These are phyloP conservation scores for Stichodactyla helianthus DNA, from an alignment of 64 coral and sea anemone genomes.

Conservation along the genomic window DNA sequence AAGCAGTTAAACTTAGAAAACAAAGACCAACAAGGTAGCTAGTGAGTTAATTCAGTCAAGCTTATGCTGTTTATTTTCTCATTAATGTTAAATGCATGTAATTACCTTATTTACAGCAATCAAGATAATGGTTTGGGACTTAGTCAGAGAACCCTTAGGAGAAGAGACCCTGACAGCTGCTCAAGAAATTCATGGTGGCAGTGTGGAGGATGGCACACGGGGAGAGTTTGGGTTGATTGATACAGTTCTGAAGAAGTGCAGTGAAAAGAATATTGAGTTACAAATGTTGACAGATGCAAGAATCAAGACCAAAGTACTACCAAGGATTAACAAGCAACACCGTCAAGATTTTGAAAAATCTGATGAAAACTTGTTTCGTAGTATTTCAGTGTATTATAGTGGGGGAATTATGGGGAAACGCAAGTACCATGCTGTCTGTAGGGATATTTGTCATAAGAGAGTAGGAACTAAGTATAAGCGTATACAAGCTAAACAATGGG, in stretches of 20 bases:
- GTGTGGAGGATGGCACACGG: slow-evolving; percentile 15
- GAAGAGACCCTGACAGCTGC: slow-evolving; percentile 42
- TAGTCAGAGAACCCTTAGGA: no score
- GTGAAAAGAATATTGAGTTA: background rate
- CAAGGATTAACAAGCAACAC: background rate
- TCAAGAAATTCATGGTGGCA: slow-evolving; percentile 57
- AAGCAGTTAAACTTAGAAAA: no score
- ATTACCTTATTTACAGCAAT: no score
- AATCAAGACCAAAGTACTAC: background rate
- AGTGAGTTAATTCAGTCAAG: no score
- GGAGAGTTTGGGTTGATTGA: slow-evolving; percentile 45
- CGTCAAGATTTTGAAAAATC: background rate
- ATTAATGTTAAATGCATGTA: no score
- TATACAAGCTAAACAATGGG: background rate
- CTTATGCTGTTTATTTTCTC: no score
- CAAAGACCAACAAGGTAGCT: no score
- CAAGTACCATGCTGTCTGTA: background rate
- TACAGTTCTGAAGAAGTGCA: slow-evolving; percentile 30
- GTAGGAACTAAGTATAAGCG: slow-evolving; percentile 19
- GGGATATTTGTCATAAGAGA: background rate
- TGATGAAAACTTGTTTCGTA: slow-evolving; percentile 5
- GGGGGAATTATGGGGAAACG: slow-evolving; percentile 2
- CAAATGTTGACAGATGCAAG: background rate
- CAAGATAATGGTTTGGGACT: no score
- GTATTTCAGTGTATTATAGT: slow-evolving; percentile 29